Conservation (phyloP, 2,113 vertebrate species). For the Tupaia chinensis region DNA sequence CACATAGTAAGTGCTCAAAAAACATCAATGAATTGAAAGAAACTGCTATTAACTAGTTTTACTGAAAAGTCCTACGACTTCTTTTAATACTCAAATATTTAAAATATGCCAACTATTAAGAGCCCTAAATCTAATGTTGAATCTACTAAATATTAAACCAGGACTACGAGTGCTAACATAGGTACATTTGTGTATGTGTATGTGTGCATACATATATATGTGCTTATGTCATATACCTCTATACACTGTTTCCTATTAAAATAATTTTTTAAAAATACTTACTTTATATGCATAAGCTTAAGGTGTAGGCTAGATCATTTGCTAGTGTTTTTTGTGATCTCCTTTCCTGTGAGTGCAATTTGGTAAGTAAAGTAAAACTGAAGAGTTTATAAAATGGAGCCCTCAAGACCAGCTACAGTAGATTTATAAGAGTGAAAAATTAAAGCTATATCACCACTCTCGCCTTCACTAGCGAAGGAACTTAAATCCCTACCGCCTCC, state of each 20-base stretch:
- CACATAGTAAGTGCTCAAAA: neutral
- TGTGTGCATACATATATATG: neutral
- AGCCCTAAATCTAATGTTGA: neutral
- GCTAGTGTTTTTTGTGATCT: neutral
- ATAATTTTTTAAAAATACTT: neutral
- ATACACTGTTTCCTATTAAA: neutral
- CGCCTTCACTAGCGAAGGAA: neutral
- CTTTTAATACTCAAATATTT: neutral
- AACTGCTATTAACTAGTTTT: neutral
- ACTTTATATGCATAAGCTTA: neutral
- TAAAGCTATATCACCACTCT: neutral
- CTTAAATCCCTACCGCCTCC: neutral
- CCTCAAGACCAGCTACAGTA: neutral
- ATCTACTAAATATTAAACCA: constrained; percentile 41
- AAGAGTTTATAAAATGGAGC: neutral
- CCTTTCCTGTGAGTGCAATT: neutral
- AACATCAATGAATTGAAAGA: neutral
- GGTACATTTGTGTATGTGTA: neutral
- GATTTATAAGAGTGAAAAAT: neutral
- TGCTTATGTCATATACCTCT: neutral
- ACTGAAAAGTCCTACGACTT: neutral
- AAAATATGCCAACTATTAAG: constrained; percentile 22
- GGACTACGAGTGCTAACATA: neutral
- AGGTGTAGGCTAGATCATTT: neutral
- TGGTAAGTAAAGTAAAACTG: neutral